Conservation (phyloP, 2,888 invertebrate genomes). For the Protodeltote pygarga region DNA sequence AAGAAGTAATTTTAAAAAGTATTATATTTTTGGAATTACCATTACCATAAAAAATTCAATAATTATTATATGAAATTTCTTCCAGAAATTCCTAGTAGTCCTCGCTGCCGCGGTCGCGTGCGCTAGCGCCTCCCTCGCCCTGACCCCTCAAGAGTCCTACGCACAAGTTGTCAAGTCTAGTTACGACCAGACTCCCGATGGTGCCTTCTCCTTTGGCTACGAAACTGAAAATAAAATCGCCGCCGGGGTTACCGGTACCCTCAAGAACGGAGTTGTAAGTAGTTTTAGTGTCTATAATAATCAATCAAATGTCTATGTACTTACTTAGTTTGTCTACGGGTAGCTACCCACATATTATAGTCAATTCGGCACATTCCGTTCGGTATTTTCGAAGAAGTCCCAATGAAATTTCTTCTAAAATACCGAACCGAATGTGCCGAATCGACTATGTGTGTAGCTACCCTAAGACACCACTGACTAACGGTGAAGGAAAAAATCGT, state of each 20-base stretch:
- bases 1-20: background rate
- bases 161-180: conserved; percentile 74
- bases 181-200: conserved; percentile 79
- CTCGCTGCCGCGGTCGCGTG: conserved; percentile 64
- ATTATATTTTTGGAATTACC: no score
- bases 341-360: background rate
- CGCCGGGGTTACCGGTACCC: conserved; percentile 73
- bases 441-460: no score
- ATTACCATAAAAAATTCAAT: background rate
- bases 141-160: conserved; percentile 20
- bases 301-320: no score
- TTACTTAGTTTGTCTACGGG: no score
- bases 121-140: conserved; percentile 59
- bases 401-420: no score
- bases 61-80: background rate
- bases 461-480: no score
- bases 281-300: background rate
- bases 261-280: conserved; percentile 69
- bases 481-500: no score
- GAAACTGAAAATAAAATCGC: conserved; percentile 88
- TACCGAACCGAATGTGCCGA: no score
- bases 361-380: no score
- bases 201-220: conserved; percentile 78
- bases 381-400: no score
- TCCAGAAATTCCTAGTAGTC: conserved; percentile 69